A percentile compares a stretch with the other conserved stretches of the same genome.
Conservation (phyloP, 1,140 invertebrate species). For the Zaprionus camerounensis region DNA sequence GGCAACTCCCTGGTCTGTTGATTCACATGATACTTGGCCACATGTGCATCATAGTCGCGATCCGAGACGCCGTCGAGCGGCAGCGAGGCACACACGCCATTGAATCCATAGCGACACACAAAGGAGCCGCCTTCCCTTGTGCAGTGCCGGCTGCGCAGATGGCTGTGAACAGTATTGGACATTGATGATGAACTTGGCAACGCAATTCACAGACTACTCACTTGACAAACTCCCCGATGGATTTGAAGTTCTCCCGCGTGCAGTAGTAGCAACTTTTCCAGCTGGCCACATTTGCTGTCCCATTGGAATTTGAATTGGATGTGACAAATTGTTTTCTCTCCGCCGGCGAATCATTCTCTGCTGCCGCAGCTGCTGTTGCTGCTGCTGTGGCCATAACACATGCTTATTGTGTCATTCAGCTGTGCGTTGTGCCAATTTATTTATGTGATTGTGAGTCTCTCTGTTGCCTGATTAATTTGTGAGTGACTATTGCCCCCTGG, state of each 20-base stretch:
- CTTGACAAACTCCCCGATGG: conserved; percentile 85
- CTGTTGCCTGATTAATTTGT: conserved; percentile 2
- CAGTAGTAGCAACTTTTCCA: conserved; percentile 87
- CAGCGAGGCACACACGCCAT: conserved; percentile 93
- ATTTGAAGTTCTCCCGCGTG: conserved; percentile 85
- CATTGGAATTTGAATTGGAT: conserved; percentile 5
- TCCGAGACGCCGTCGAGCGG: conserved; percentile 95
- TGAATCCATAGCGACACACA: conserved; percentile 95
- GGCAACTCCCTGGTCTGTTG: conserved; percentile 85
- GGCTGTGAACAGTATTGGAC: conserved; percentile 85
- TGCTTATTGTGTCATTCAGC: conserved; percentile 34
- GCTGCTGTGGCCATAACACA: conserved; percentile 72
- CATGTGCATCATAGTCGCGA: conserved; percentile 94
- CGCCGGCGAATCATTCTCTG: conserved; percentile 18
- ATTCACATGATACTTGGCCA: conserved; percentile 91
- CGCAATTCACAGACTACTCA: conserved; percentile 53
- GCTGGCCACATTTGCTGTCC: conserved; percentile 46
- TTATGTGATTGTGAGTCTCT: not conserved
- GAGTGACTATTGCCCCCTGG: not conserved
- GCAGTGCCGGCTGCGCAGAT: conserved; percentile 93
- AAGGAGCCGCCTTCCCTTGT: conserved; percentile 94
- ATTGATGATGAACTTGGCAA: conserved; percentile 7
- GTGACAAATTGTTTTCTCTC: conserved; percentile 48
- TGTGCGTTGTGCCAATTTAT: not conserved
- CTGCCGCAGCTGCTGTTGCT: conserved; percentile 19